Base-by-base conservation (phyloP, 2,888 invertebrate genomes). In the Erebia aethiops region DNA sequence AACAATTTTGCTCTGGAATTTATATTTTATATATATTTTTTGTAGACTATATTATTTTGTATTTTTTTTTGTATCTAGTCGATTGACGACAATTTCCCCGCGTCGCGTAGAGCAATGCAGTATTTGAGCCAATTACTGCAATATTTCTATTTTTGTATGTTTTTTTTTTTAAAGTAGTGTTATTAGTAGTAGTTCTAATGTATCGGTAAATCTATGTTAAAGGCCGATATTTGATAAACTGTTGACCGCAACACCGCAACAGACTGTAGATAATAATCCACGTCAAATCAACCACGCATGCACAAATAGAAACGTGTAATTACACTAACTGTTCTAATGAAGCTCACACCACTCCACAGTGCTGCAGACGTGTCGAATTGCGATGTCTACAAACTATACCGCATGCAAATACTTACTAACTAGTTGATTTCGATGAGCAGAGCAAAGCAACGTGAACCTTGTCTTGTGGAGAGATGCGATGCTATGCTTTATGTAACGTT, bases 331-430 rank as follows among this genome's bases (percentile, higher is more conserved):
- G 57, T 56, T 66, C 65, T 66, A 66, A 66, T 43, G 65, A 14
- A 66, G 65, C 56, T 21, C 41, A n/a, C 54, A 8, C 3, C 60
- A 60, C 16, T 16, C 18, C 52, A 54, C 54, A 18, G 16, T 4
- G 21, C 18, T 57, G 56, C 21, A 56, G 64, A 14, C 65, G 65
- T 43, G 43, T 9, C 43, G 56, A 56, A 66, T 66, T 66, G 56
- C 65, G 65, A 41, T 43, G 35, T 21, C 60, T 43, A 16, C 8
- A 18, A 65, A 60, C 43, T 63, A 21, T 56, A 51, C 60, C 61
- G 56, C 57, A 73, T 73, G 71, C 58, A 73, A 71, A 73, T 71
- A 61, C 66, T 67, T 70, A 63, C 70, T 67, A 63, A 62, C 58
- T 43, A 62, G 71, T 69, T 49, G 18, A 61, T 68, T 16, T 62